Base-by-base conservation (phyloP, 1,140 invertebrate species). In the Parasteatoda tepidariorum region DNA sequence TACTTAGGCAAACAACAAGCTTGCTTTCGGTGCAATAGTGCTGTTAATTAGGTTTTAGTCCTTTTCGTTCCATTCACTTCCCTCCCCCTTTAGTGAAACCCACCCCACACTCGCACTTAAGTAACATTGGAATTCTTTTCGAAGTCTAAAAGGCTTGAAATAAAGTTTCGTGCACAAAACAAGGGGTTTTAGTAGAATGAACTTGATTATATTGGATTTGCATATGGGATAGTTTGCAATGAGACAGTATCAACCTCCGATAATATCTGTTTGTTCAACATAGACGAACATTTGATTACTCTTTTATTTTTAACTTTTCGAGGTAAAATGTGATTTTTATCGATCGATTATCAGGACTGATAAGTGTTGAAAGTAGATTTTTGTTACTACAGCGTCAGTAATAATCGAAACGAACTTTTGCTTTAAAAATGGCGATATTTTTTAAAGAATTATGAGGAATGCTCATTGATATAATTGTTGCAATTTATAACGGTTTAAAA, bases 1-100 rank as follows among this genome's bases (percentile, higher is more conserved):
- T 79, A 79, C 62, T 79, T 79, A 79, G 62, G 75, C 75, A 79
- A 79, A 79, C 75, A 79, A 79, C 75, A 79, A 67, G 75, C 75
- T 79, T 79, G 75, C 75, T 79, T 79, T 79, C 75, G 55, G 62
- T 62, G 75, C 75, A 79, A 79, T 79, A 79, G 62, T 28, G 48
- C 62, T 79, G 75, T 79, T 79, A 79, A 79, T 79, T 79, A 79
- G 62, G 75, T 79, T 79, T 67, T 67, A 59, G 33, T 5, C 33
- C 74, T 26, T 31, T n/a, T 5, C 33, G 41, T 30, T 31, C 26
- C 24, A 26, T 28, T n/a, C n/a, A n/a, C n/a, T n/a, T n/a, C n/a
- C n/a, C n/a, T n/a, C n/a, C 18, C 22, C 62, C 22, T 54, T 7
- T 15, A n/a, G n/a, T n/a, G n/a, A n/a, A n/a, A 15, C 54, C 55